Percentiles rank a stretch among this genome's conserved stretches.
Conservation (phyloP, 2,888 invertebrate genomes). For the Palloptera scutellata region DNA sequence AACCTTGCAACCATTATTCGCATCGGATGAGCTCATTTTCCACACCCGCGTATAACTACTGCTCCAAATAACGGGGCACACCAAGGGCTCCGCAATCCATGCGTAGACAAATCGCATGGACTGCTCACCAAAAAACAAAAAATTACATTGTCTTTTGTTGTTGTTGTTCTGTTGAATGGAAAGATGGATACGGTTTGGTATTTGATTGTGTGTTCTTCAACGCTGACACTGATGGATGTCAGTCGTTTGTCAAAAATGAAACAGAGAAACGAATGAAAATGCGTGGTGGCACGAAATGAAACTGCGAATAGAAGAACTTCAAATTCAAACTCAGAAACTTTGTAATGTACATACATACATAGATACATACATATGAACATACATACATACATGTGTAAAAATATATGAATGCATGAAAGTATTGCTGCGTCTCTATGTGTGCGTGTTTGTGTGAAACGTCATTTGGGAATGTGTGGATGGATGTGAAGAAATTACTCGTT, state of each 20-base stretch:
- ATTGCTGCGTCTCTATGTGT: background rate
- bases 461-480: slow-evolving; percentile 38
- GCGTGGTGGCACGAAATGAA: background rate
- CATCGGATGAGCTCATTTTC: no score
- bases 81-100: no score
- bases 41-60: no score
- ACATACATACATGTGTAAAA: background rate
- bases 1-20: no score
- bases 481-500: slow-evolving; percentile 31
- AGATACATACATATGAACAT: slow-evolving; percentile 10
- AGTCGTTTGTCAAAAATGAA: slow-evolving; percentile 59
- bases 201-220: slow-evolving; percentile 6
- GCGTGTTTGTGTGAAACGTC: slow-evolving; percentile 7
- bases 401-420: background rate
- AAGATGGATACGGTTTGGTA: slow-evolving; percentile 24
- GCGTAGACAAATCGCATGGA: no score
- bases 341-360: background rate
- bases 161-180: background rate
- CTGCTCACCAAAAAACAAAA: no score
- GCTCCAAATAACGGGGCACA: no score
- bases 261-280: background rate
- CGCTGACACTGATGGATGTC: slow-evolving; percentile 60
- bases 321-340: background rate
- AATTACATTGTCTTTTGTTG: background rate
- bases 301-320: slow-evolving; percentile 10